phyloP scores from a whole-genome alignment of 2,888 invertebrate species.

The Mesorhabditis sp. region DNA sequence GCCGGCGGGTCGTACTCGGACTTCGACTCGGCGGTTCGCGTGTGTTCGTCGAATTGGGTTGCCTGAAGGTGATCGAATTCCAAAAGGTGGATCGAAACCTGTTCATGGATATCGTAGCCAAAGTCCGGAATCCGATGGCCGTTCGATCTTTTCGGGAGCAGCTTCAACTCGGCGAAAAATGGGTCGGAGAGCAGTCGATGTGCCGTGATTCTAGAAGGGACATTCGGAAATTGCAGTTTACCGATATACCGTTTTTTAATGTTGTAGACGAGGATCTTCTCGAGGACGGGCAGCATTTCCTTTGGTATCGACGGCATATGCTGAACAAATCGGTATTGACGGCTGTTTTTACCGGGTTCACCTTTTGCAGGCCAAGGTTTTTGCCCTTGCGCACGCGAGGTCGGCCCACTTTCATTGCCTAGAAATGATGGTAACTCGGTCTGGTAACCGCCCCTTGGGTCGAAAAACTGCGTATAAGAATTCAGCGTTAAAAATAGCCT shows the following conservation, averaged over 20 bases:
- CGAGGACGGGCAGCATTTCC: not conserved
- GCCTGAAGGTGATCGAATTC: too few relatives aligned
- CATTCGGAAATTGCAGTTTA: not conserved
- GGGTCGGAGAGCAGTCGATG: not conserved
- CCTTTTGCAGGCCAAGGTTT: not conserved
- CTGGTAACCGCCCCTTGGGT: too few relatives aligned
- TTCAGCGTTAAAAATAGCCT: too few relatives aligned
- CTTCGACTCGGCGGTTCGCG: too few relatives aligned
- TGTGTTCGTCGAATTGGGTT: too few relatives aligned
- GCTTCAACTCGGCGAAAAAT: constrained; percentile 4
- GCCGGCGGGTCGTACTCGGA: too few relatives aligned
- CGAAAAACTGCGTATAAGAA: too few relatives aligned
- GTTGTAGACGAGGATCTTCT: constrained; percentile 5
- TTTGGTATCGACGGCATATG: not conserved
- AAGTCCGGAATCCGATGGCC: not conserved
- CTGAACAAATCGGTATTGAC: not conserved
- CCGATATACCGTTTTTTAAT: not conserved
- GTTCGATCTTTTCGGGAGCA: not conserved
- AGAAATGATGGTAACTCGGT: too few relatives aligned
- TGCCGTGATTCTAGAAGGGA: not conserved
- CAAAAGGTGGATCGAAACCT: not conserved
- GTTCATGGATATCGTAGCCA: not conserved
- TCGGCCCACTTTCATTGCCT: not conserved
- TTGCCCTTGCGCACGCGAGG: not conserved
- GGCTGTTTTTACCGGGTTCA: not conserved